phyloP scores from a whole-genome alignment of 2,888 invertebrate species.

The Psylliodes chrysocephalus region DNA sequence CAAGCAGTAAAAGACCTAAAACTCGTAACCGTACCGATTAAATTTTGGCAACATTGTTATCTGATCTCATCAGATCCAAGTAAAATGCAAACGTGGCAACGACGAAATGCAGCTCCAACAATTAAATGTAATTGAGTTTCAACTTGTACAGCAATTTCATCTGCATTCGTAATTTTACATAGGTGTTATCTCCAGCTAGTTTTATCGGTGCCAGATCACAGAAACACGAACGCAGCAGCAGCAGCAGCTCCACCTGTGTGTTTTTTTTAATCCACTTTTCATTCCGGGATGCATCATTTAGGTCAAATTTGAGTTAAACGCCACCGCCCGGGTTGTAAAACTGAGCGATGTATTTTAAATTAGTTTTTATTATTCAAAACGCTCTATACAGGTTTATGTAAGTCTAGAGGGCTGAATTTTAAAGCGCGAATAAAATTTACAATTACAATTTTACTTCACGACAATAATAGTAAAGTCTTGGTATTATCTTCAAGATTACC shows the following conservation, averaged over 20 bases:
- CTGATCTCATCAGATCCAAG: conserved; percentile 12
- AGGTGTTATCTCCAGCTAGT: conserved; percentile 22
- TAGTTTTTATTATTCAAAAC: neutral
- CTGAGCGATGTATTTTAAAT: neutral
- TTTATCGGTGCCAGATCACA: conserved; percentile 25
- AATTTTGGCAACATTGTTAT: conserved; percentile 7
- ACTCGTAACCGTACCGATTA: no score
- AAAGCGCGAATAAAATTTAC: no score
- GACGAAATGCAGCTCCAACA: conserved; percentile 27
- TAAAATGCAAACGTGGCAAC: conserved; percentile 17
- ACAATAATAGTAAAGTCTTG: no score
- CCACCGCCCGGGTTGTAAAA: conserved; percentile 1
- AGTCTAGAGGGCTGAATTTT: no score
- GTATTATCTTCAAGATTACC: no score
- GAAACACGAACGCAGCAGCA: conserved; percentile 1
- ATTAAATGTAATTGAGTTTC: conserved; percentile 39
- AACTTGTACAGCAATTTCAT: conserved; percentile 36
- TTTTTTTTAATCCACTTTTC: conserved; percentile 10
- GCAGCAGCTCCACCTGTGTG: neutral
- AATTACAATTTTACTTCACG: no score
- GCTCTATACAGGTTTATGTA: no score
- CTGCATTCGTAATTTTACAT: conserved; percentile 34
- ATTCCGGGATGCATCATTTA: neutral
- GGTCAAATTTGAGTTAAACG: conserved; percentile 1
- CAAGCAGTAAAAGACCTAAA: no score